Evolutionary conservation across 2,797 vertebrate genomes (phyloP).

Genomic region (Cottoperca gobio): DNA sequence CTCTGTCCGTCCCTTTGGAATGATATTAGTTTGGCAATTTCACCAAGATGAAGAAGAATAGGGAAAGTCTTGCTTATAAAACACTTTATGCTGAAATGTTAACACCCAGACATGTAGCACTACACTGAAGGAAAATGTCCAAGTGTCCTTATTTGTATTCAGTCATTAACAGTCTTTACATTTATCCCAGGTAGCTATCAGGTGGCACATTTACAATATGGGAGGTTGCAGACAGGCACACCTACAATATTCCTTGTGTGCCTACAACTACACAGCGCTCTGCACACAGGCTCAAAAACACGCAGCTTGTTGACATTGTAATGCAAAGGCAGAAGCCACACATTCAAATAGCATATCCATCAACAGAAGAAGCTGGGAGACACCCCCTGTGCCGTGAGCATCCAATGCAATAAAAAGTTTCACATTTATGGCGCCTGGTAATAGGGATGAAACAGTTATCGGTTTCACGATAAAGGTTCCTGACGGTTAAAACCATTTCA

Average conservation of each 20-base stretch:
- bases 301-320: conserved; percentile 22
- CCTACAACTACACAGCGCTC: conserved; percentile 3
- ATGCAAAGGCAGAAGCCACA: conserved; percentile 15
- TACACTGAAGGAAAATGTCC: not conserved
- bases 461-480: too few species aligned
- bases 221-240: conserved; percentile 27
- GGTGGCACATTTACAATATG: conserved; percentile 41
- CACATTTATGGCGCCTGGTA: conserved; percentile 21
- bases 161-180: conserved; percentile 18
- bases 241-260: conserved; percentile 35
- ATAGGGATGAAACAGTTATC: too few species aligned
- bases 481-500: too few species aligned
- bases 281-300: conserved; percentile 19
- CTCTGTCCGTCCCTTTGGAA: not conserved
- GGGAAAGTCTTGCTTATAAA: not conserved
- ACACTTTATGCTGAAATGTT: conserved; percentile 19
- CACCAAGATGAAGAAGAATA: not conserved
- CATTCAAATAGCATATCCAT: conserved; percentile 32
- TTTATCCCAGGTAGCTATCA: conserved; percentile 18
- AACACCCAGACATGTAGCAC: conserved; percentile 6
- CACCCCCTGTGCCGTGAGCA: conserved; percentile 1
- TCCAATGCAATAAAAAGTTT: conserved; percentile 32
- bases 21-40: conserved; percentile 9
- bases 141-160: conserved; percentile 24
- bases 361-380: conserved; percentile 20